Evolutionary conservation across 2,797 vertebrate genomes (phyloP).

Genomic region (Antennarius maculatus): DNA sequence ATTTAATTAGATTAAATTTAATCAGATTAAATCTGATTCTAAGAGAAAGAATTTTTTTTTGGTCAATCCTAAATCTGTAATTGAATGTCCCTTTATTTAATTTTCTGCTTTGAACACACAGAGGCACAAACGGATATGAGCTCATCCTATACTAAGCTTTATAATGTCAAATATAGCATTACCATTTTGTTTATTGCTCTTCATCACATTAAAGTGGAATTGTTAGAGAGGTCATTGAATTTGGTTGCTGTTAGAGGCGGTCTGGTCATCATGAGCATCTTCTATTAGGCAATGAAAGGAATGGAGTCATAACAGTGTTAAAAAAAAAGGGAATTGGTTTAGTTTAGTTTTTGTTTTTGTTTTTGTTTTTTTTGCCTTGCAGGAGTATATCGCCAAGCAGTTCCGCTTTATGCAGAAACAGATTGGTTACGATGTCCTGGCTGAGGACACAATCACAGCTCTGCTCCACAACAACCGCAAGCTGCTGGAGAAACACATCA

Average conservation of each 20-base stretch:
- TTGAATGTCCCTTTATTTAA: conserved; percentile 12
- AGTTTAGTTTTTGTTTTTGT: conserved; percentile 11
- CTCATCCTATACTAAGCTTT: background rate
- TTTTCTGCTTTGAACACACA: conserved; percentile 8
- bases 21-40: background rate
- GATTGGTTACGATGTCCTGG: conserved; percentile 97
- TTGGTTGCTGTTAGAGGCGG: background rate
- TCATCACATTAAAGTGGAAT: conserved; percentile 17
- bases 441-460: conserved; percentile 97
- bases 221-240: conserved; percentile 19
- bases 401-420: conserved; percentile 99
- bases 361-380: conserved; percentile 40
- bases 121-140: conserved; percentile 1
- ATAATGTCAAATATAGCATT: background rate
- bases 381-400: conserved; percentile 99
- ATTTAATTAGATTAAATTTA: no score
- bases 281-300: conserved; percentile 1
- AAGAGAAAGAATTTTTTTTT: conserved; percentile 10
- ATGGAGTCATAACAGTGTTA: conserved; percentile 7
- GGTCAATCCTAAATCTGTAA: conserved; percentile 5
- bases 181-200: conserved; percentile 2
- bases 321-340: background rate
- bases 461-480: conserved; percentile 98
- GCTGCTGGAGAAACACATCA: conserved; percentile 98
- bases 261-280: conserved; percentile 6